phyloP scores from a whole-genome alignment of 1,140 invertebrate species.

The Drosophila nikananu region DNA sequence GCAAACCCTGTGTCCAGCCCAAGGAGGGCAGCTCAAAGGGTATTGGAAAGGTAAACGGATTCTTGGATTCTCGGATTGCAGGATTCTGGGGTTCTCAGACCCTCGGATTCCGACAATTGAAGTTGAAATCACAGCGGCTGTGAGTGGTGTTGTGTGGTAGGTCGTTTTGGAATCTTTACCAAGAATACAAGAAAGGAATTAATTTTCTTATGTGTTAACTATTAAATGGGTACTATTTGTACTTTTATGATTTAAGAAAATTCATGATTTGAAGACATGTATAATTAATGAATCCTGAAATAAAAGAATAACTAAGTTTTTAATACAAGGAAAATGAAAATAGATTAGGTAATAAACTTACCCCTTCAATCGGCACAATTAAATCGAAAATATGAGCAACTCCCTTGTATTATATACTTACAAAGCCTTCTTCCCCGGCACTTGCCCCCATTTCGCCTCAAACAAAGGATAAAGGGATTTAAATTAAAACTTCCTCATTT shows the following conservation, averaged over 20 bases:
- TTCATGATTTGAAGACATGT: too few species aligned
- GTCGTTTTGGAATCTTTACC: too few species aligned
- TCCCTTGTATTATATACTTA: background rate
- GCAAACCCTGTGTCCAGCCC: background rate
- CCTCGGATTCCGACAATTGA: constrained; percentile 3
- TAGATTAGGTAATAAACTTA: too few species aligned
- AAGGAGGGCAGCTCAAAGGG: constrained; percentile 27
- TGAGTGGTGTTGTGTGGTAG: background rate
- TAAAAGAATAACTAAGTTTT: too few species aligned
- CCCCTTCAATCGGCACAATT: too few species aligned
- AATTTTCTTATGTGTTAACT: too few species aligned
- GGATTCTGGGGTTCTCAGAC: constrained; percentile 4
- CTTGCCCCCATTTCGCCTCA: background rate
- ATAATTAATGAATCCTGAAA: too few species aligned
- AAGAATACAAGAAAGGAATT: background rate
- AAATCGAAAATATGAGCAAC: background rate
- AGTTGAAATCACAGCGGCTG: background rate
- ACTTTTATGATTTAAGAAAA: background rate
- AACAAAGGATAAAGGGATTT: constrained; percentile 17
- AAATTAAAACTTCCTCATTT: constrained; percentile 16
- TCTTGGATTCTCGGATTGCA: constrained; percentile 6
- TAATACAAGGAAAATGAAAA: too few species aligned
- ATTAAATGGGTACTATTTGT: too few species aligned
- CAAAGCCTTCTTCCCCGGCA: background rate
- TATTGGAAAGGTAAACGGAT: constrained; percentile 36